phyloP scores from a whole-genome alignment of 2,888 invertebrate genomes.

The Temnothorax rugatulus region DNA sequence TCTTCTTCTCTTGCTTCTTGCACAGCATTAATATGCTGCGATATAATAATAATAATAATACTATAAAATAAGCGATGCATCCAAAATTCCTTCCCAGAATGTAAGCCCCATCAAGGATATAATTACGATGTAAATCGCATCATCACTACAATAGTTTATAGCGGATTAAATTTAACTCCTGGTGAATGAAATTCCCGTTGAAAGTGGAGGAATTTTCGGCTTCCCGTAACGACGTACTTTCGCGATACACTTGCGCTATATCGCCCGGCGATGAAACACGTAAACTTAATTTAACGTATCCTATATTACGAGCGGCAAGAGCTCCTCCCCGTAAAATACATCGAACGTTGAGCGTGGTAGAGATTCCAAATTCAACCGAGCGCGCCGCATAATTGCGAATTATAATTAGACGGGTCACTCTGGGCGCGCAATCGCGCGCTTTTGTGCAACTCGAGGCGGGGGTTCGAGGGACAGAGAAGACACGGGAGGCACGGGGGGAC shows the following conservation, averaged over 20 bases:
- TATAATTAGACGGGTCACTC: conserved; percentile 49
- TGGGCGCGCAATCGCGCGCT: conserved; percentile 38
- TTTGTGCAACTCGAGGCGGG: conserved; percentile 33
- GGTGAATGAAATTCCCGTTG: conserved; percentile 29
- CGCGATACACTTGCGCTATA: conserved; percentile 10
- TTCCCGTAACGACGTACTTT: neutral
- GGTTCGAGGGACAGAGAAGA: too few species aligned
- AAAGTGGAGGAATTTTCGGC: conserved; percentile 30
- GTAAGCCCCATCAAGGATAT: neutral
- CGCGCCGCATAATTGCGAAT: conserved; percentile 55
- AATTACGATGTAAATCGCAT: conserved; percentile 31
- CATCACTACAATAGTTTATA: conserved; percentile 33
- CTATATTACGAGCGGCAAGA: neutral
- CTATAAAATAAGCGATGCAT: neutral
- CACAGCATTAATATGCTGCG: neutral
- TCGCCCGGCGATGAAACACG: conserved; percentile 32
- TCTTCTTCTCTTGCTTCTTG: neutral
- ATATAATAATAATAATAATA: conserved; percentile 11
- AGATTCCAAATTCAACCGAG: conserved; percentile 38
- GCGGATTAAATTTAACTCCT: conserved; percentile 50
- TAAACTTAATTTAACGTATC: conserved; percentile 12
- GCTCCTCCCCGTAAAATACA: conserved; percentile 15
- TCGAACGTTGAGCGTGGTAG: conserved; percentile 16
- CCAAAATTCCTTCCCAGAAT: neutral
- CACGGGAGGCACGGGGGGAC: neutral